Percentiles rank a stretch among this genome's conserved stretches.
phyloP scores from a whole-genome alignment of 2,888 invertebrate genomes.

The Julus scanicus region DNA sequence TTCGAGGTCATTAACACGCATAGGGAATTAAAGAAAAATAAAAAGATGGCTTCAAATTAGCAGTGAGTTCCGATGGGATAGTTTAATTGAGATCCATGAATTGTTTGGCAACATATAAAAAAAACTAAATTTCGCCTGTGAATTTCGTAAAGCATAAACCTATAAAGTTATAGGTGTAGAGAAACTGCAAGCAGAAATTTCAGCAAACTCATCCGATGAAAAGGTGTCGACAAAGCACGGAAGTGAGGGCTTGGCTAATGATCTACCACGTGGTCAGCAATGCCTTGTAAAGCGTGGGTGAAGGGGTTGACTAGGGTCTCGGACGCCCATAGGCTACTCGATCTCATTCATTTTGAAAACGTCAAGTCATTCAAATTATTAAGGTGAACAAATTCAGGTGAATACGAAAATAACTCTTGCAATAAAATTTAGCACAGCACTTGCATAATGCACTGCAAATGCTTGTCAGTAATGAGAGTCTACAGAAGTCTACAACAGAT shows the following conservation, averaged over 20 bases:
- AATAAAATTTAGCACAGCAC: background rate
- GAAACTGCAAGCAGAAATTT: background rate
- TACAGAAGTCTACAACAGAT: background rate
- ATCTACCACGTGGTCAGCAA: constrained; percentile 29
- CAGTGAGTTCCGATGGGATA: background rate
- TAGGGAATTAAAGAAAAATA: background rate
- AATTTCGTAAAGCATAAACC: background rate
- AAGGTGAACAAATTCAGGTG: constrained; percentile 31
- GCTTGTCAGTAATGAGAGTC: background rate
- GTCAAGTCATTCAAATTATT: constrained; percentile 43
- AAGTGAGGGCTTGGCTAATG: constrained; percentile 36
- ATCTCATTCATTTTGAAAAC: constrained; percentile 38
- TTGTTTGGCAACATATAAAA: background rate
- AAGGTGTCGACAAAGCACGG: constrained; percentile 45
- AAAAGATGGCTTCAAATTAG: background rate
- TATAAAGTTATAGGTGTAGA: background rate
- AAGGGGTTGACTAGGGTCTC: constrained; percentile 9
- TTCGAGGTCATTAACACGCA: background rate
- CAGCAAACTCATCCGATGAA: constrained; percentile 41
- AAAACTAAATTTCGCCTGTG: background rate
- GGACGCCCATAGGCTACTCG: constrained; percentile 39
- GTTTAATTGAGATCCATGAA: constrained; percentile 16
- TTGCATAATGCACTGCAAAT: background rate
- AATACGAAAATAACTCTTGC: background rate
- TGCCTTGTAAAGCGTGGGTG: constrained; percentile 33